phyloP scores from a whole-genome alignment of 2,888 invertebrate genomes.

The Thelaira solivaga region DNA sequence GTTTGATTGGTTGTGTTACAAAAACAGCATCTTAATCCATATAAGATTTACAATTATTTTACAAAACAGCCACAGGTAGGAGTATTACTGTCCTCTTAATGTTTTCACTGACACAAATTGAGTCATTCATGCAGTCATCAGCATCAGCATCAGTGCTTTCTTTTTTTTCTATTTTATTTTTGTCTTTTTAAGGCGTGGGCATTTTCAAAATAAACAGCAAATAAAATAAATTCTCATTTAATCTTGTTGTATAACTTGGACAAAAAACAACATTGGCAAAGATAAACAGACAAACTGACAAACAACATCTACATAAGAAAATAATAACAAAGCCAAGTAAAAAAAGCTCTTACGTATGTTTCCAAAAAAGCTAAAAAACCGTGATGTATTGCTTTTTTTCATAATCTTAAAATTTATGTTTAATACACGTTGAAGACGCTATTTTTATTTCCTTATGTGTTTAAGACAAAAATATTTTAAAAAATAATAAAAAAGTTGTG shows the following conservation, averaged over 20 bases:
- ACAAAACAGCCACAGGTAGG: background rate
- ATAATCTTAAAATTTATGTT: constrained; percentile 31
- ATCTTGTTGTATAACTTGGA: constrained; percentile 35
- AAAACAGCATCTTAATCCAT: no score
- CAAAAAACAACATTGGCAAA: background rate
- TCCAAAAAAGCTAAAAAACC: constrained; percentile 56
- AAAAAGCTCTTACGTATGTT: constrained; percentile 49
- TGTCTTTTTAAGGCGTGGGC: constrained; percentile 49
- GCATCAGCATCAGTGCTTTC: constrained; percentile 9
- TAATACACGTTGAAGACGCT: background rate
- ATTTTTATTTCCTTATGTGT: no score
- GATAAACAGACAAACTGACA: no score
- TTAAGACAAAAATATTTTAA: constrained; percentile 9
- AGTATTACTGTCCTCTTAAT: background rate
- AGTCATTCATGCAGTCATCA: constrained; percentile 11
- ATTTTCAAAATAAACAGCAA: constrained; percentile 39
- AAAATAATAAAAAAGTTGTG: constrained; percentile 17
- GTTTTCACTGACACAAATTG: background rate
- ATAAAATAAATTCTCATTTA: constrained; percentile 36
- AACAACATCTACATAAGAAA: no score
- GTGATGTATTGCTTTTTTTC: constrained; percentile 58
- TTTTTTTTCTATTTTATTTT: background rate
- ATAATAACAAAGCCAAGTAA: constrained; percentile 11
- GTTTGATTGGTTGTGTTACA: no score
- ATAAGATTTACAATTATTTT: no score